Evolutionary conservation across 2,797 vertebrate species (phyloP).

Genomic region (Artibeus lituratus): DNA sequence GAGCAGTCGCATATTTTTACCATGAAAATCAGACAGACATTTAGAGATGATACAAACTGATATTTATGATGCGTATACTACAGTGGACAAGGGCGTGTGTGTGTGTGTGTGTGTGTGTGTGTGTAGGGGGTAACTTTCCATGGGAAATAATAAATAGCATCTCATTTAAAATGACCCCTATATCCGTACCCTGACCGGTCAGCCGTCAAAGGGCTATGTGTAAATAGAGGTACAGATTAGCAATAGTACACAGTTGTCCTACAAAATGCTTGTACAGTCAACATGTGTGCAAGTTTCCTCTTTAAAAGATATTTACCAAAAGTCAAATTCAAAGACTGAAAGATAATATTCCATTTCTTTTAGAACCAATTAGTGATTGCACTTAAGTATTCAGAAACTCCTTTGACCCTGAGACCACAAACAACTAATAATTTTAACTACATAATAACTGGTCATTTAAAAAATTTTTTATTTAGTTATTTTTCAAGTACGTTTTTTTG

Average conservation of each 20-base stretch:
- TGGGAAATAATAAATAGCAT: background rate
- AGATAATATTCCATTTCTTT: background rate
- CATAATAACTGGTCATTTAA: background rate
- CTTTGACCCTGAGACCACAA: background rate
- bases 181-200: background rate
- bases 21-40: background rate
- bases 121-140: background rate
- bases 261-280: background rate
- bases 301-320: slow-evolving; percentile 20
- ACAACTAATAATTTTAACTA: background rate
- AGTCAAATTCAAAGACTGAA: background rate
- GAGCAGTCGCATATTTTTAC: background rate
- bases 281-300: background rate
- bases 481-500: no score
- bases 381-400: background rate
- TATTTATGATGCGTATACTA: background rate
- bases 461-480: no score
- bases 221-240: background rate
- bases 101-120: background rate
- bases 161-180: background rate
- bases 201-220: background rate
- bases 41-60: background rate
- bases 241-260: background rate
- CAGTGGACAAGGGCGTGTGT: background rate
- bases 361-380: background rate